Percentiles rank a stretch among this genome's conserved stretches.
Conservation (phyloP, 2,113 vertebrate genomes). For the Felis catus region DNA sequence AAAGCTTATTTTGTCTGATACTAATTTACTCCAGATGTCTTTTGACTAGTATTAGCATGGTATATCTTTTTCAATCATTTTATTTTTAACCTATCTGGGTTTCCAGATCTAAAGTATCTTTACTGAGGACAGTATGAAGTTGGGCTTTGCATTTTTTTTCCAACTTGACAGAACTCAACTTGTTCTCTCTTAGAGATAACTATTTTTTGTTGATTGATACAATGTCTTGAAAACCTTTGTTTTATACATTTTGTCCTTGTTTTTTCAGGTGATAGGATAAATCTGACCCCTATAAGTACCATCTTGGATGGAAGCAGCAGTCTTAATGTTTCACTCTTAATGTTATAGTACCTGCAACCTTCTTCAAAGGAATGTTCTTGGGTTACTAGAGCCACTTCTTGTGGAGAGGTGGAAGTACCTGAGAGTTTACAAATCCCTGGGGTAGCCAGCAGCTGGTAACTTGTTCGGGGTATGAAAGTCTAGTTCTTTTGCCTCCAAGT, state of each 20-base stretch:
- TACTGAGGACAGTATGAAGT: background rate
- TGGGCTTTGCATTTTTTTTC: background rate
- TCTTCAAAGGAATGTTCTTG: conserved; percentile 26
- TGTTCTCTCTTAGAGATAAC: background rate
- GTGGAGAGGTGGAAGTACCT: background rate
- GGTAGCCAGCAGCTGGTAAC: background rate
- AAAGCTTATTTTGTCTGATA: background rate
- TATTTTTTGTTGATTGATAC: background rate
- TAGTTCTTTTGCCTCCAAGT: background rate
- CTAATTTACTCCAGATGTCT: background rate
- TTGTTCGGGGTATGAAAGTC: background rate
- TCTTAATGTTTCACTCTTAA: background rate
- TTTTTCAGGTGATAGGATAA: background rate
- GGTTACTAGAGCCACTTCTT: background rate
- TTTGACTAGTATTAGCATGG: conserved; percentile 24
- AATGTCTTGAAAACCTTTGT: background rate
- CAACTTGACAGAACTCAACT: background rate
- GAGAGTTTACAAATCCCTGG: background rate
- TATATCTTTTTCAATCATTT: background rate
- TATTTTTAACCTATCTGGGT: background rate
- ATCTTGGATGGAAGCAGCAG: background rate
- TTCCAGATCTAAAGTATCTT: conserved; percentile 3
- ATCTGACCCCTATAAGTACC: background rate
- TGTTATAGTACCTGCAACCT: background rate
- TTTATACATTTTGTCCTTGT: background rate